Conservation (phyloP, 2,888 invertebrate genomes). For the Oegoconia quadripuncta region DNA sequence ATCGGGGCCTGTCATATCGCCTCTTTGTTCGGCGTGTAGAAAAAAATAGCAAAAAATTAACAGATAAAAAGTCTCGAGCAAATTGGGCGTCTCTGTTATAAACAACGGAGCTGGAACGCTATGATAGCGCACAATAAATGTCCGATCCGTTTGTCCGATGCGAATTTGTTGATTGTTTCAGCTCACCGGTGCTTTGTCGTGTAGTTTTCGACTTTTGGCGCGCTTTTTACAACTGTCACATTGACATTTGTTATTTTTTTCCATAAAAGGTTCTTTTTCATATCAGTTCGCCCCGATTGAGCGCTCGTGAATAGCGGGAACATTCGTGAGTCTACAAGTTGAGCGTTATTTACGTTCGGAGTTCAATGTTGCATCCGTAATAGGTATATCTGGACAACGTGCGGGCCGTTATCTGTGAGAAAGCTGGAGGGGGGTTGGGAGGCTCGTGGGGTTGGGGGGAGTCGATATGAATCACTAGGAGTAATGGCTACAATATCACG, state of each 20-base stretch:
- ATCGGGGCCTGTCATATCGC: conserved; percentile 75
- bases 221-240: conserved; percentile 53
- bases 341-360: conserved; percentile 41
- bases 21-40: conserved; percentile 63
- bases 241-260: conserved; percentile 33
- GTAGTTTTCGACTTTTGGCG: conserved; percentile 72
- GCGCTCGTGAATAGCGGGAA: conserved; percentile 9
- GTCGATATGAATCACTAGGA: conserved; percentile 75
- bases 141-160: conserved; percentile 68
- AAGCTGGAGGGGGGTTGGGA: conserved; percentile 39
- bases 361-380: conserved; percentile 53
- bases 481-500: conserved; percentile 79
- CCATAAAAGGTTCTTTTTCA: conserved; percentile 31
- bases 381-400: conserved; percentile 59
- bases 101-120: conserved; percentile 75
- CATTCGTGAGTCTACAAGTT: conserved; percentile 34
- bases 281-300: conserved; percentile 29
- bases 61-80: conserved; percentile 74
- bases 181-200: conserved; percentile 55
- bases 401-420: conserved; percentile 57
- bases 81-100: conserved; percentile 76
- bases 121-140: conserved; percentile 76
- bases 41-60: conserved; percentile 56
- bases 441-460: conserved; percentile 41
- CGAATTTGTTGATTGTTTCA: conserved; percentile 72